Evolutionary conservation across 1,140 invertebrate species (phyloP).

Genomic region (Drosophila miranda): DNA sequence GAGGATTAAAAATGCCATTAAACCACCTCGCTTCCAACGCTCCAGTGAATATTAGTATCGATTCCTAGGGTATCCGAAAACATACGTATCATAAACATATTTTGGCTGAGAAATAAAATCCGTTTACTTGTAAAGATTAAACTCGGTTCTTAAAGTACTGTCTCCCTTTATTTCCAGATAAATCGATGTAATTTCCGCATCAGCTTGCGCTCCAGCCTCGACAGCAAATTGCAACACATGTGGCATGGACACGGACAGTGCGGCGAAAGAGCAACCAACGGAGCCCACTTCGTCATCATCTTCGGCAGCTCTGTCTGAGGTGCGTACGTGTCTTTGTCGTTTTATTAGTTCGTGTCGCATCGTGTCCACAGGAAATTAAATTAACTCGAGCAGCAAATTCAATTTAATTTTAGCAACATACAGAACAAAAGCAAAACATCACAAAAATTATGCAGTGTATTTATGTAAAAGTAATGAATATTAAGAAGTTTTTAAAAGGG

Average conservation of each 20-base stretch:
- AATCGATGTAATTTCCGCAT: conserved; percentile 39
- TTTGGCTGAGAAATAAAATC: neutral
- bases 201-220: conserved; percentile 4
- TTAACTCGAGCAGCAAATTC: conserved; percentile 69
- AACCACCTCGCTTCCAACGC: too few species aligned
- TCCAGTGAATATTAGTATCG: too few species aligned
- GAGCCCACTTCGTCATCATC: conserved; percentile 31
- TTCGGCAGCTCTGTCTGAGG: conserved; percentile 19
- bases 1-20: too few species aligned
- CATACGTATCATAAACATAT: neutral
- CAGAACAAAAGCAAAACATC: conserved; percentile 3
- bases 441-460: too few species aligned
- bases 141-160: neutral
- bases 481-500: neutral
- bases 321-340: conserved; percentile 45
- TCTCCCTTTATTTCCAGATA: neutral
- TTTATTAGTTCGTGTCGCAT: conserved; percentile 47
- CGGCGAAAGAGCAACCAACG: neutral
- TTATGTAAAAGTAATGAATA: neutral
- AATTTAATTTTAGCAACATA: conserved; percentile 55
- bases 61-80: neutral
- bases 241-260: conserved; percentile 32
- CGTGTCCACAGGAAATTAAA: conserved; percentile 69
- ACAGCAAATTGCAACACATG: conserved; percentile 41
- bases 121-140: neutral